phyloP scores from a whole-genome alignment of 2,797 vertebrate genomes.

The Pangasius krempfi region DNA sequence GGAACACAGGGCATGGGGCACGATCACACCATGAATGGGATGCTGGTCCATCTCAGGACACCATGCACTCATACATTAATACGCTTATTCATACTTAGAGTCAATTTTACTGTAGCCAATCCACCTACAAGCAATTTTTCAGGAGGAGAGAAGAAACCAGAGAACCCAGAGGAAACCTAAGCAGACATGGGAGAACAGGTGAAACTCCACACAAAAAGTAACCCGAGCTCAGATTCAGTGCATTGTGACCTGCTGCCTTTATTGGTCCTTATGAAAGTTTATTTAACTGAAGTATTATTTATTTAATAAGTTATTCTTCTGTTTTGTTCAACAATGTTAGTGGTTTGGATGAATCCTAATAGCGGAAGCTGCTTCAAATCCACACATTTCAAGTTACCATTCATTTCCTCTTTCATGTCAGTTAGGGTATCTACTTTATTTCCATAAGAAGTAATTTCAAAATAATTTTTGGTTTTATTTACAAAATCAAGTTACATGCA shows the following conservation, averaged over 20 bases:
- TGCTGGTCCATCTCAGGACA: background rate
- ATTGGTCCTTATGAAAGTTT: background rate
- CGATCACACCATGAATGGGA: background rate
- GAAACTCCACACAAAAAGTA: background rate
- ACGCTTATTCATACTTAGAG: background rate
- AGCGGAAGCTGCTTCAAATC: background rate
- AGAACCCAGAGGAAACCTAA: background rate
- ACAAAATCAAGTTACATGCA: background rate
- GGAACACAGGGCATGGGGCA: background rate
- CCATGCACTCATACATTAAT: background rate
- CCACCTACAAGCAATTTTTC: background rate
- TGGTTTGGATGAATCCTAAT: background rate
- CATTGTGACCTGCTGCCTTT: background rate
- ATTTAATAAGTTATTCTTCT: background rate
- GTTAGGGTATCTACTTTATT: no score
- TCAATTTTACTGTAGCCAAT: background rate
- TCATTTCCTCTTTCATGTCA: no score
- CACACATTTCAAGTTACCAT: no score
- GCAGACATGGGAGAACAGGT: background rate
- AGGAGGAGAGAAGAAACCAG: background rate
- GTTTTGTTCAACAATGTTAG: background rate
- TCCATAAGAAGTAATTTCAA: no score
- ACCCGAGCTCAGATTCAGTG: background rate
- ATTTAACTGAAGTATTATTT: background rate
- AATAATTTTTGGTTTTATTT: no score